These are phyloP conservation scores for Sakesphorus luctuosus DNA, from an alignment of 2,113 vertebrate species.

Conservation along the genomic window DNA sequence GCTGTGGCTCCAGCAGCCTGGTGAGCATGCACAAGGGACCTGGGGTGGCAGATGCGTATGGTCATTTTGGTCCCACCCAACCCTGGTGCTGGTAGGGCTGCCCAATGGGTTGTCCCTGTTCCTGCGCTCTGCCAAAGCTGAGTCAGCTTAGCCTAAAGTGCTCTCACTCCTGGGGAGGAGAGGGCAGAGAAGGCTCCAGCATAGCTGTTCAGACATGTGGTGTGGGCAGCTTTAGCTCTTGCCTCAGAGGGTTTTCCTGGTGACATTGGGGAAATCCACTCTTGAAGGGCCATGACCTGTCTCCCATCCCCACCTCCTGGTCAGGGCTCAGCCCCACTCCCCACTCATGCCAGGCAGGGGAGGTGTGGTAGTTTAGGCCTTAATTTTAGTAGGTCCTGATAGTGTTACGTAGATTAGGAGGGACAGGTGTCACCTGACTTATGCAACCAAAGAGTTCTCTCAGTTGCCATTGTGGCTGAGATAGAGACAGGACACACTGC, in stretches of 20 bases:
- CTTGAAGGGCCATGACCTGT: neutral
- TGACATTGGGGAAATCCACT: neutral
- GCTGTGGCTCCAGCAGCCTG: neutral
- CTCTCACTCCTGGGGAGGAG: neutral
- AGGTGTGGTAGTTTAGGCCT: too few relatives aligned
- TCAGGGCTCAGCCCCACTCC: neutral
- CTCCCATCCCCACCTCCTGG: neutral
- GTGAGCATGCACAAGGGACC: fast-evolving
- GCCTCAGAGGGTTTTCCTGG: neutral
- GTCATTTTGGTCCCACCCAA: fast-evolving
- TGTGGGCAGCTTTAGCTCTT: neutral
- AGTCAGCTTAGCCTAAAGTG: neutral
- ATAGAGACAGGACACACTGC: too few relatives aligned
- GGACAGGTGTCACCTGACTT: too few relatives aligned
- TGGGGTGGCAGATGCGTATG: neutral
- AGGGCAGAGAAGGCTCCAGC: neutral
- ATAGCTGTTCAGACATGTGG: neutral
- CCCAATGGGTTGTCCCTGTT: neutral
- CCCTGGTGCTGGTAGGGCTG: neutral
- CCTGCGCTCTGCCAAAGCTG: neutral
- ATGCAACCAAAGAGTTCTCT: too few relatives aligned
- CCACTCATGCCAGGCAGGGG: fast-evolving
- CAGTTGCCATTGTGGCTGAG: too few relatives aligned
- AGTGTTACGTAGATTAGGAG: too few relatives aligned
- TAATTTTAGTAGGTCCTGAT: too few relatives aligned